Percentiles rank a stretch among this genome's conserved stretches.
phyloP scores from a whole-genome alignment of 2,113 vertebrate genomes.

The Cyanoramphus novaezelandiae region DNA sequence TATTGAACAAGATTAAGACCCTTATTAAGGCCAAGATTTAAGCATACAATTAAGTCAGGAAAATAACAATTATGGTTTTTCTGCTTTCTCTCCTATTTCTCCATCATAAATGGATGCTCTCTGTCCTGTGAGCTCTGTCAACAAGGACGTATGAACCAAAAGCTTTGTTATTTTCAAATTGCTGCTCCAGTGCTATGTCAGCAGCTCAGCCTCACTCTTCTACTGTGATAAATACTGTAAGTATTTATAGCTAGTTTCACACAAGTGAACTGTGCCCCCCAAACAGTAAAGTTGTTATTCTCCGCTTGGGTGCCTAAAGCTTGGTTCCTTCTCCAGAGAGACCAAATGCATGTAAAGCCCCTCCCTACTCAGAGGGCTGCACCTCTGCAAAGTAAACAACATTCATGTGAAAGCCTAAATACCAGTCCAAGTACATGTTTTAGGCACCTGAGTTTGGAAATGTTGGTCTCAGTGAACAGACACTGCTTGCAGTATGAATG shows the following conservation, averaged over 20 bases:
- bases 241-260: not conserved
- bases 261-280: not conserved
- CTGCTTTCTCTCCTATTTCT: not conserved
- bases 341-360: not conserved
- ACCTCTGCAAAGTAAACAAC: conserved; percentile 2
- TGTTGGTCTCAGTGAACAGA: not conserved
- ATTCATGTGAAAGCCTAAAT: not conserved
- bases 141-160: not conserved
- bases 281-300: not conserved
- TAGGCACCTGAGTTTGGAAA: not conserved
- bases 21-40: not conserved
- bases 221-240: not conserved
- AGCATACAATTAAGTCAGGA: not conserved
- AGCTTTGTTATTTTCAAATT: not conserved
- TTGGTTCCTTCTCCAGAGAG: not conserved
- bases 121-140: not conserved
- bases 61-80: not conserved
- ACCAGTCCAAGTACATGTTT: not conserved
- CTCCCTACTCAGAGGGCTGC: not conserved
- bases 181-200: not conserved
- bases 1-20: not conserved
- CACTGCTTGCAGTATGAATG: not conserved
- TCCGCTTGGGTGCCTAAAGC: not conserved
- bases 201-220: not conserved
- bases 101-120: not conserved